Evolutionary conservation across 2,888 invertebrate species (phyloP).

Genomic region (Apotomis betuletana): DNA sequence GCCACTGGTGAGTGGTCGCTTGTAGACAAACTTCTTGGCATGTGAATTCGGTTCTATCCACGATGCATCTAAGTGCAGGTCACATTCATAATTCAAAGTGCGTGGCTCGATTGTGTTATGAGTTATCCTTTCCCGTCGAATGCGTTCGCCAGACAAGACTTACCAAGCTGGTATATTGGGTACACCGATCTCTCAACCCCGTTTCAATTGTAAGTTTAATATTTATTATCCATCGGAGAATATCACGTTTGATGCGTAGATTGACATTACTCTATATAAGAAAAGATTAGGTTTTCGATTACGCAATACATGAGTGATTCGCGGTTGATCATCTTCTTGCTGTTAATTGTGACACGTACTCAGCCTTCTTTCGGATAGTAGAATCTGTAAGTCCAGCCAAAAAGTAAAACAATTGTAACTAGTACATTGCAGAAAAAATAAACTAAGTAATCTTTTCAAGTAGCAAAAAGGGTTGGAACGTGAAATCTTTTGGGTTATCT

Average conservation of each 20-base stretch:
- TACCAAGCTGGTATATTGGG: constrained; percentile 11
- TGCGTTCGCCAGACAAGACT: constrained; percentile 1
- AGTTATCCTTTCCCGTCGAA: constrained; percentile 12
- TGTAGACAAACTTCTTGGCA: constrained; percentile 7
- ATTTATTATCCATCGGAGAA: neutral
- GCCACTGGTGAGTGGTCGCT: constrained; percentile 15
- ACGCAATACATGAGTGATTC: too few relatives aligned
- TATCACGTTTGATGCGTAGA: neutral
- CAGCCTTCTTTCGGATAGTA: too few relatives aligned
- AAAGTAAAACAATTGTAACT: too few relatives aligned
- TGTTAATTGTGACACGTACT: too few relatives aligned
- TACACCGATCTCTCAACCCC: neutral
- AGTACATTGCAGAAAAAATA: too few relatives aligned
- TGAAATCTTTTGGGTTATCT: too few relatives aligned
- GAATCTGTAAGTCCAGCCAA: too few relatives aligned
- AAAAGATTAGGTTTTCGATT: too few relatives aligned
- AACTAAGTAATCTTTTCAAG: too few relatives aligned
- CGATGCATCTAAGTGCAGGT: constrained; percentile 22
- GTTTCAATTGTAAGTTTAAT: constrained; percentile 16
- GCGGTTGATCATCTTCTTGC: too few relatives aligned
- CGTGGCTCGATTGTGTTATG: constrained; percentile 17
- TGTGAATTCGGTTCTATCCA: constrained; percentile 8
- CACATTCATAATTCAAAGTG: constrained; percentile 9
- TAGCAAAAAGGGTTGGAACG: too few relatives aligned
- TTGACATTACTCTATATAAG: too few relatives aligned